Evolutionary conservation across 1,140 invertebrate species (phyloP).

Genomic region (Melanaphis sacchari): DNA sequence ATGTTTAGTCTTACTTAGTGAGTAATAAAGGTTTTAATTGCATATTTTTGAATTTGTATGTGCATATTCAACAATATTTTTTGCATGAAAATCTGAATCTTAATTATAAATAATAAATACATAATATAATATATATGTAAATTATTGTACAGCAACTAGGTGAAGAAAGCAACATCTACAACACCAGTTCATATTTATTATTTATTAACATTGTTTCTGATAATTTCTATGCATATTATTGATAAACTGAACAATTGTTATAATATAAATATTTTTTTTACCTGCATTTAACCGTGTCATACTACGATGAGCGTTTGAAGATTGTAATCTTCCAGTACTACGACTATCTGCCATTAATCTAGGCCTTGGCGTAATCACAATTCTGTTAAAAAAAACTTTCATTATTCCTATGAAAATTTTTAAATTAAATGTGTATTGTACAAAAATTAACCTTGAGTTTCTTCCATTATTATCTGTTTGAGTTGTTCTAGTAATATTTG

Average conservation of each 20-base stretch:
- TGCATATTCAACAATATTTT: too few relatives aligned
- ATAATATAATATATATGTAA: too few relatives aligned
- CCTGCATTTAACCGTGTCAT: slow-evolving; percentile 77
- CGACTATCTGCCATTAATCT: slow-evolving; percentile 69
- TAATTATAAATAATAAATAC: too few relatives aligned
- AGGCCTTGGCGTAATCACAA: slow-evolving; percentile 60
- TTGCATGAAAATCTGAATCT: too few relatives aligned
- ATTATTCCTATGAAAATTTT: neutral
- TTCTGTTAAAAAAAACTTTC: slow-evolving; percentile 56
- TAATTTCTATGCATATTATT: neutral
- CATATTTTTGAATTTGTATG: too few relatives aligned
- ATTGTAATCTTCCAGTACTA: slow-evolving; percentile 74
- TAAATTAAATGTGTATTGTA: neutral
- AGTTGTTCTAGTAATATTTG: slow-evolving; percentile 53
- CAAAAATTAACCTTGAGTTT: slow-evolving; percentile 33
- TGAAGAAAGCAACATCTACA: too few relatives aligned
- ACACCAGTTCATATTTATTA: neutral
- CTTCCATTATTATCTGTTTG: slow-evolving; percentile 42
- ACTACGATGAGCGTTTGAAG: slow-evolving; percentile 73
- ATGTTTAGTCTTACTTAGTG: too few relatives aligned
- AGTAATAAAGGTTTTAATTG: too few relatives aligned
- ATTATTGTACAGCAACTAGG: too few relatives aligned
- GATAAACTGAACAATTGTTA: too few relatives aligned
- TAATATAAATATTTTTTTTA: slow-evolving; percentile 20
- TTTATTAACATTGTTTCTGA: neutral